Conservation (phyloP, 2,113 vertebrate genomes). For the Scolopax mira region DNA sequence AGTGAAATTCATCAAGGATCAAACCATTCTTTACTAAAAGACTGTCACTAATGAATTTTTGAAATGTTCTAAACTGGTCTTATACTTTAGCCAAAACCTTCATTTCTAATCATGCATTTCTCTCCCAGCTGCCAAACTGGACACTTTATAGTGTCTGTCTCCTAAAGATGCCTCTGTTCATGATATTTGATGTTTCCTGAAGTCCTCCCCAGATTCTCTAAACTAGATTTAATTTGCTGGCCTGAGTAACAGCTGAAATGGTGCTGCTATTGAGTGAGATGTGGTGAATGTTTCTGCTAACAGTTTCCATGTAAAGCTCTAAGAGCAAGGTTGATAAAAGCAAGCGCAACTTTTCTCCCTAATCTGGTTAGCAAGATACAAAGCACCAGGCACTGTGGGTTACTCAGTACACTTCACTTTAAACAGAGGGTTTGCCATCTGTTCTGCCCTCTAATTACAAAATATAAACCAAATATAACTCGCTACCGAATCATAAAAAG, state of each 20-base stretch:
- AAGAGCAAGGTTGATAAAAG: neutral
- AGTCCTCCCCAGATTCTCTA: neutral
- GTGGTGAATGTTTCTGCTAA: neutral
- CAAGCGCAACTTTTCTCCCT: neutral
- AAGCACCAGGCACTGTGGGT: neutral
- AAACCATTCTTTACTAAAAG: neutral
- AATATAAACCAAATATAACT: constrained; percentile 39
- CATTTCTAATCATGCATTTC: neutral
- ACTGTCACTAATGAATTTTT: neutral
- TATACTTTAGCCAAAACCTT: neutral
- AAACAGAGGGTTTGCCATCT: constrained; percentile 48
- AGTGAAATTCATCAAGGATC: neutral
- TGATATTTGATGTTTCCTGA: neutral
- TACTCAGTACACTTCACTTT: neutral
- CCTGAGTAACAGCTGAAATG: neutral
- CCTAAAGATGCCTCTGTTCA: neutral
- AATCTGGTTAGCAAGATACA: neutral
- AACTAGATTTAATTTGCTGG: neutral
- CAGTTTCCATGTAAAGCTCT: neutral
- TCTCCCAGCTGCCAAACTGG: neutral
- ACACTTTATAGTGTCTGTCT: neutral
- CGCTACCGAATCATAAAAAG: constrained; percentile 7
- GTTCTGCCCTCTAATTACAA: constrained; percentile 54
- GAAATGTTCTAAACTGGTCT: neutral
- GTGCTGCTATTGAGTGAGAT: neutral